Evolutionary conservation across 2,797 vertebrate genomes (phyloP).

Genomic region (Loriculus beryllinus): DNA sequence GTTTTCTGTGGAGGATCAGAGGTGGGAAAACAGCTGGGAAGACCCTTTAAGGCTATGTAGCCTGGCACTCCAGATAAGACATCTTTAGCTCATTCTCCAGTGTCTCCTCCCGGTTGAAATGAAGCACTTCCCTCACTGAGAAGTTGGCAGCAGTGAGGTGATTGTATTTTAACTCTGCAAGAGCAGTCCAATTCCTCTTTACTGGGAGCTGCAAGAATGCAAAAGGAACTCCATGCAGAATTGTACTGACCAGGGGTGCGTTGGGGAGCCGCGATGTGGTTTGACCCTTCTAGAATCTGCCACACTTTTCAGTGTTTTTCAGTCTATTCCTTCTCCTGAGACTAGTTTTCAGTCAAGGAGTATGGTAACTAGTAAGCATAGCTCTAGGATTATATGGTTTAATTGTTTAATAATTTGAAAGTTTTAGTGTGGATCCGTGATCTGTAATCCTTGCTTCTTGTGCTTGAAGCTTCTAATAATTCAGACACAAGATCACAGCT

Average conservation of each 20-base stretch:
- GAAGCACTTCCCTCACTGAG: neutral
- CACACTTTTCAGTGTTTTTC: neutral
- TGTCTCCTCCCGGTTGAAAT: neutral
- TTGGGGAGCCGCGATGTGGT: accelerated
- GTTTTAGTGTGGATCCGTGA: neutral
- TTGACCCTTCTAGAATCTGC: neutral
- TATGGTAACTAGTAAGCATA: neutral
- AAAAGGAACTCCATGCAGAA: neutral
- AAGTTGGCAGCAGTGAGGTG: neutral
- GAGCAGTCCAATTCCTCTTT: neutral
- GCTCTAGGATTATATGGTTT: neutral
- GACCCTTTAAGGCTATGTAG: neutral
- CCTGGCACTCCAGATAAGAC: neutral
- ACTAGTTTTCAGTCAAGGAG: neutral
- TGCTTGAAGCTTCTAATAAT: neutral
- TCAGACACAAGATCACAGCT: neutral
- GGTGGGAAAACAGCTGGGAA: neutral
- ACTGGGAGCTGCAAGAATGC: neutral
- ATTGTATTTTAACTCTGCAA: neutral
- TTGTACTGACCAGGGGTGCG: neutral
- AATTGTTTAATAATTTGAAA: neutral
- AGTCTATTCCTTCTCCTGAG: neutral
- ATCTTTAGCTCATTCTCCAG: neutral
- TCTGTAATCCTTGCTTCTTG: neutral
- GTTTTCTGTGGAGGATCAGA: neutral